Percentiles rank a stretch among this genome's conserved stretches.
Conservation (phyloP, 1,140 invertebrate genomes). For the Temnothorax curvispinosus region DNA sequence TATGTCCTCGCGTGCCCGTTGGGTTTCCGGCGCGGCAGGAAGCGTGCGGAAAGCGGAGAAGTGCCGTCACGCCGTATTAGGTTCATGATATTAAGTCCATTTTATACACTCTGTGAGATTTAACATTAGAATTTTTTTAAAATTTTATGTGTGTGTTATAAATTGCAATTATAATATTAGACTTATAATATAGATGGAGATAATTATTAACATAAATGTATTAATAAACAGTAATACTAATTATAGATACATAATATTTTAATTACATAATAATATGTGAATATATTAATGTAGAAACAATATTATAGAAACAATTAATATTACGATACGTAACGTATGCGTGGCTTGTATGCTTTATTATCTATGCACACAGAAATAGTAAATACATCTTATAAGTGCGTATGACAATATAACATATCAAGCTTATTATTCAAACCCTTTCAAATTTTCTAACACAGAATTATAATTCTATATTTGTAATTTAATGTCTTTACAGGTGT, state of each 20-base stretch:
- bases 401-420: not conserved
- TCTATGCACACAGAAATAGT: not conserved
- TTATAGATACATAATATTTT: not conserved
- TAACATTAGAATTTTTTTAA: not conserved
- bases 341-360: not conserved
- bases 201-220: not conserved
- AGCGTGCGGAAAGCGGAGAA: constrained; percentile 33
- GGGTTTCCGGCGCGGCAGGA: constrained; percentile 31
- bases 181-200: not conserved
- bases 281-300: not conserved
- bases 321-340: not conserved
- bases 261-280: not conserved
- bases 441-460: not conserved
- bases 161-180: not conserved
- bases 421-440: not conserved
- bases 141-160: not conserved
- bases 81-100: constrained; percentile 4
- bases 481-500: not conserved
- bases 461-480: not conserved
- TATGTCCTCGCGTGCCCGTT: constrained; percentile 30
- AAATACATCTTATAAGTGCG: not conserved
- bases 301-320: not conserved
- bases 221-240: not conserved
- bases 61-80: not conserved
- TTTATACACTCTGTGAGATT: constrained; percentile 32